Evolutionary conservation across 2,113 vertebrate species (phyloP).

Genomic region (Scytalopus superciliaris): DNA sequence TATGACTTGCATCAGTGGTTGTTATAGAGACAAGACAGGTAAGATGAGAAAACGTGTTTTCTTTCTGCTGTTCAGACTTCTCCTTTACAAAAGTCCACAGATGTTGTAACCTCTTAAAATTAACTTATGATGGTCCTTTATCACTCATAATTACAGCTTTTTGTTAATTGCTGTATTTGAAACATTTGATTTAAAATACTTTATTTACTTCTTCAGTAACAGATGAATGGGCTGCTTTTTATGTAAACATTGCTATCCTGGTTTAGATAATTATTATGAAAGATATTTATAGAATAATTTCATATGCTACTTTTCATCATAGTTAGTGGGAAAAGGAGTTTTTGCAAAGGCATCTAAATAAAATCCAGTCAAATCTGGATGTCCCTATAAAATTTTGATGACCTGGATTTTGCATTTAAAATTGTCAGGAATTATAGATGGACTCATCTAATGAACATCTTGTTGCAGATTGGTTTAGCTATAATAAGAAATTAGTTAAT

Average conservation of each 20-base stretch:
- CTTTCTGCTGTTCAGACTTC: slow-evolving; percentile 8
- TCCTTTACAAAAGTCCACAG: slow-evolving; percentile 35
- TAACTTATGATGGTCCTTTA: background rate
- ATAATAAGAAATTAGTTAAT: background rate
- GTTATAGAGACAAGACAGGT: slow-evolving; percentile 67
- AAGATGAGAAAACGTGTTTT: slow-evolving; percentile 48
- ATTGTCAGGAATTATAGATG: background rate
- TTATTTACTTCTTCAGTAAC: background rate
- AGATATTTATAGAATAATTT: background rate
- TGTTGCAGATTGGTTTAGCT: background rate
- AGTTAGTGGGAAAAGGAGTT: background rate
- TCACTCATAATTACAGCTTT: background rate
- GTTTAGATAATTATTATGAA: background rate
- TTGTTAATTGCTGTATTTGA: background rate
- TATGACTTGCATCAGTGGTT: slow-evolving; percentile 67
- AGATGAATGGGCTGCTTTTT: background rate
- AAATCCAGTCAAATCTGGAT: background rate
- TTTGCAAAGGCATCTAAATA: background rate
- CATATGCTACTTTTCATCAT: background rate
- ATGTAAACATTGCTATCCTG: background rate
- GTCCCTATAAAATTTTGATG: background rate
- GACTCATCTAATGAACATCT: background rate
- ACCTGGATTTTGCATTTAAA: background rate
- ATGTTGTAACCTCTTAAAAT: slow-evolving; percentile 5
- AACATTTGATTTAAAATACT: background rate